Evolutionary conservation across 2,113 vertebrate genomes (phyloP).

Genomic region (Halichoerus grypus): DNA sequence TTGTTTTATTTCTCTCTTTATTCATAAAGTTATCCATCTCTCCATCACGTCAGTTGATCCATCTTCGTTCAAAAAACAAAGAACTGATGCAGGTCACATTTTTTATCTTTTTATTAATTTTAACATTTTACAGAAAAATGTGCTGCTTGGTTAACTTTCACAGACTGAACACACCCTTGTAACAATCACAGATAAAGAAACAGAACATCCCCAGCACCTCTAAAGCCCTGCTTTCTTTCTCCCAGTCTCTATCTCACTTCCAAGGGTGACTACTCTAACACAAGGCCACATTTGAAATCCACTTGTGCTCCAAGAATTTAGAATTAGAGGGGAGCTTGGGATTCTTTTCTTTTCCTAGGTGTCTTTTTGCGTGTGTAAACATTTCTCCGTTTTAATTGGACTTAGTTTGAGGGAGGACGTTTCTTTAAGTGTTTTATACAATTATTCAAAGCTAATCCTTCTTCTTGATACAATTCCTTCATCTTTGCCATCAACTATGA

Average conservation of each 20-base stretch:
- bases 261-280: not conserved
- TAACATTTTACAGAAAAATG: conserved; percentile 47
- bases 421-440: conserved; percentile 22
- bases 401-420: not conserved
- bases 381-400: not conserved
- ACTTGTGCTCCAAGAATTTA: not conserved
- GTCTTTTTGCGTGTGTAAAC: not conserved
- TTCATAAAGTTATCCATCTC: not conserved
- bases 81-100: not conserved
- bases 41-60: not conserved
- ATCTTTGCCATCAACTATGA: not conserved
- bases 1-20: conserved; percentile 57
- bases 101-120: conserved; percentile 5
- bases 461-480: not conserved
- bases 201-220: not conserved
- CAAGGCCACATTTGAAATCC: conserved; percentile 4
- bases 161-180: not conserved
- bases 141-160: conserved; percentile 36
- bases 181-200: not conserved
- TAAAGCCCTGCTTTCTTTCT: not conserved
- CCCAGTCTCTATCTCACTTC: not conserved
- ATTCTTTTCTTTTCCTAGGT: not conserved
- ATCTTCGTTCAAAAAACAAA: conserved; percentile 52
- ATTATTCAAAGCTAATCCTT: not conserved
- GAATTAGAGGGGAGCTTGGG: not conserved